Percentiles rank a stretch among this genome's conserved stretches.
Conservation (phyloP, 2,113 vertebrate genomes). For the Cettia cetti region DNA sequence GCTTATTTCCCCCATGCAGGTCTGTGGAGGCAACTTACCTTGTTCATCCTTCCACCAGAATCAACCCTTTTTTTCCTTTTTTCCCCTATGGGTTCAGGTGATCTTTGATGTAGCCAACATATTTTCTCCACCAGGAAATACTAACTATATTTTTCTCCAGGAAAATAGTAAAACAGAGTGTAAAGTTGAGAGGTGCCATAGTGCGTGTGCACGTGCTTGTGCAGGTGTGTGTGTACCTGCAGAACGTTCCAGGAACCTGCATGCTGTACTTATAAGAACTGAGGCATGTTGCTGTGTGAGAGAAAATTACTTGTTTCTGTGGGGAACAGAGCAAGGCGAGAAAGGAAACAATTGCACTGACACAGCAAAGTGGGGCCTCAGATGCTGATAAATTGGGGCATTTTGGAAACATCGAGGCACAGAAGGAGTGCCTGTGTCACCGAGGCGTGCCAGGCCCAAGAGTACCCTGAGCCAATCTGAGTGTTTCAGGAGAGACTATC, state of each 20-base stretch:
- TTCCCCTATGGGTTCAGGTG: not conserved
- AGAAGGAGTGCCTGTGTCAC: not conserved
- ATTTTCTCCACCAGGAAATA: not conserved
- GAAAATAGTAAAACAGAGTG: not conserved
- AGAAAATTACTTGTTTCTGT: not conserved
- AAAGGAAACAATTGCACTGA: not conserved
- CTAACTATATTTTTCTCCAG: not conserved
- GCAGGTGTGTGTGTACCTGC: no score
- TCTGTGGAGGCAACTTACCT: not conserved
- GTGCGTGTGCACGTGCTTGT: rapidly evolving
- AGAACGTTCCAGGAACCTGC: rapidly evolving
- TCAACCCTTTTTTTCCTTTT: not conserved
- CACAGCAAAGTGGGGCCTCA: not conserved
- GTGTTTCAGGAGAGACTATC: not conserved
- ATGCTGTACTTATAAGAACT: not conserved
- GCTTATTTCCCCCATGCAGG: not conserved
- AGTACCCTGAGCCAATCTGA: not conserved
- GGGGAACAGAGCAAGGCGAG: not conserved
- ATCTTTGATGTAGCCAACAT: not conserved
- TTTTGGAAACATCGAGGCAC: not conserved
- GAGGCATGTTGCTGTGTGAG: not conserved
- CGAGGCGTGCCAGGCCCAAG: not conserved
- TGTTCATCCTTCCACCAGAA: not conserved
- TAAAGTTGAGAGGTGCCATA: not conserved
- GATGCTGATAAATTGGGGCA: not conserved